Percentiles rank a stretch among this genome's conserved stretches.
These are phyloP conservation scores for Onchidella celtica DNA, from an alignment of 2,888 invertebrate genomes.

Conservation along the genomic window DNA sequence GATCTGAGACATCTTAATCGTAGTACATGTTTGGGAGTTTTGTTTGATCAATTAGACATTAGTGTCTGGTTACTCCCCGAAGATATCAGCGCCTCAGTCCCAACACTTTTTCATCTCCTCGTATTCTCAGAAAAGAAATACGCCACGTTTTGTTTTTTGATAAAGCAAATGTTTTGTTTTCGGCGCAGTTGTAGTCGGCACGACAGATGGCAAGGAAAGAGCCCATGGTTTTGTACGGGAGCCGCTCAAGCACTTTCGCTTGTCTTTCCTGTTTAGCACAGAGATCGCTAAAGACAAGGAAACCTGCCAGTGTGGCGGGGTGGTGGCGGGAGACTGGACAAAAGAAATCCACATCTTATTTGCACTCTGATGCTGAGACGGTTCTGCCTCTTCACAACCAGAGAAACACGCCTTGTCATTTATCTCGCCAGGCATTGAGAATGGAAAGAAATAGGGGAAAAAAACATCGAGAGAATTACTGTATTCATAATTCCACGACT, in stretches of 20 bases:
- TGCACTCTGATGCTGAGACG: slow-evolving; percentile 9
- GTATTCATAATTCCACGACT: background rate
- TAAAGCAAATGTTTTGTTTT: slow-evolving; percentile 13
- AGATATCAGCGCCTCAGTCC: slow-evolving; percentile 3
- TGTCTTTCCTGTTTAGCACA: slow-evolving; percentile 22
- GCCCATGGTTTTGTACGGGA: background rate
- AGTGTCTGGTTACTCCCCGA: slow-evolving; percentile 16
- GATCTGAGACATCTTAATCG: background rate
- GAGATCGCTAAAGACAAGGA: slow-evolving; percentile 32
- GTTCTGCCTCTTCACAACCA: background rate
- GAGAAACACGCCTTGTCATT: slow-evolving; percentile 25
- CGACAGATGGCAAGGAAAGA: slow-evolving; percentile 35
- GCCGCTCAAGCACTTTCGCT: slow-evolving; percentile 6
- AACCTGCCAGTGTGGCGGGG: slow-evolving; percentile 30
- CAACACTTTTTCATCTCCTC: background rate
- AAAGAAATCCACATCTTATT: slow-evolving; percentile 35
- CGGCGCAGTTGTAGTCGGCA: slow-evolving; percentile 15
- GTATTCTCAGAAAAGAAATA: slow-evolving; percentile 23
- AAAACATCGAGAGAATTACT: background rate
- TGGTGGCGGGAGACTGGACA: background rate
- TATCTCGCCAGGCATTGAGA: background rate
- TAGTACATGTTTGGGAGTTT: background rate
- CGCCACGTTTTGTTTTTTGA: slow-evolving; percentile 22
- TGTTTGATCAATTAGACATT: slow-evolving; percentile 33
- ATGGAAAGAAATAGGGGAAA: background rate